Base-by-base conservation (phyloP, 2,113 vertebrate species). In the Corvus cornix region DNA sequence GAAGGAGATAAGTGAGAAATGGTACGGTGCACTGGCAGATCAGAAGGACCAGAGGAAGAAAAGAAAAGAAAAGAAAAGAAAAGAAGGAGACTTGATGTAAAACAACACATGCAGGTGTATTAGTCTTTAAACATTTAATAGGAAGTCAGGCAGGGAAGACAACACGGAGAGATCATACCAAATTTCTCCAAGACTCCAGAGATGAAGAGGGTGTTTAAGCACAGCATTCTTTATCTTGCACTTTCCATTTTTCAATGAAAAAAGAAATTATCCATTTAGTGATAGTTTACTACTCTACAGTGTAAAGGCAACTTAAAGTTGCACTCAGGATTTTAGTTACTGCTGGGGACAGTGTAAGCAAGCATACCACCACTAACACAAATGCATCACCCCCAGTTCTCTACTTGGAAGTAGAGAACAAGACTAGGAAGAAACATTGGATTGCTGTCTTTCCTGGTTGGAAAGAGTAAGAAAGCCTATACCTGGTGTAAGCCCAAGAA, bases 161-260 rank as follows among this genome's bases (percentile, higher is more conserved):
- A 23, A 56, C 3, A 66, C 33, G 7, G 10, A 26, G 3, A 49
- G 24, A 43, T 55, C 8, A 20, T 49, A 35, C 2, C 1, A 1
- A 67, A 49, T 41, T 4, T 0, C 16, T 58, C 28, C 27, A 56
- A 63, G 23, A 55, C 15, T 63, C 39, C 30, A 41, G 3, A 70
- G 39, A 35, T 33, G 41, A 69, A 77, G 39, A 39, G 9, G 2
- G 0, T 68, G 24, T 55, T 75, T 30, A 89, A 59, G 21, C 15
- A 48, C 9, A 46, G 6, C 21, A n/a, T 11, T 49, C 8, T 78
- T 64, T 83, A 46, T 11, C 44, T 93, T 74, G 55, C 22, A n/a
- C 16, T n/a, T 76, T 24, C 9, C 2, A 2, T 51, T 49, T 5
- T 67, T 62, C 31, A 21, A 3, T 59, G 39, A 74, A 84, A 51